These are phyloP conservation scores for Gonioctena quinquepunctata DNA, from an alignment of 1,140 invertebrate genomes.

Conservation along the genomic window DNA sequence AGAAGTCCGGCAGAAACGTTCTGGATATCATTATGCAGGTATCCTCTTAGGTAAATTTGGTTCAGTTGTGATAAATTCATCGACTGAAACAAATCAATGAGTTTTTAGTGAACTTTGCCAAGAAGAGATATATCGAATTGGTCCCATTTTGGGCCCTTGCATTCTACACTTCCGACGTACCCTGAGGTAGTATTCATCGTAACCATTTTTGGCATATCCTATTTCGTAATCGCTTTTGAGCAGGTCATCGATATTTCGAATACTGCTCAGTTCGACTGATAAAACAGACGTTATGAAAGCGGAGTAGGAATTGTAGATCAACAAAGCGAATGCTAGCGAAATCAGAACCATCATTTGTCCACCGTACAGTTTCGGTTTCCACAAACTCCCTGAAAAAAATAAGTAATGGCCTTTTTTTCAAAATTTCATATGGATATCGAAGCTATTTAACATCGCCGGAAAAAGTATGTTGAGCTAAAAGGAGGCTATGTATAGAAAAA, in stretches of 20 bases:
- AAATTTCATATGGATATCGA: no score
- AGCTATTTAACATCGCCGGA: no score
- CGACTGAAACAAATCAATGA: conserved; percentile 22
- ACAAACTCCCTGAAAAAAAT: conserved; percentile 62
- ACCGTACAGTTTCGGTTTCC: conserved; percentile 61
- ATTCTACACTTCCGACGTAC: conserved; percentile 36
- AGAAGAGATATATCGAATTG: neutral
- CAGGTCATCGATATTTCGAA: conserved; percentile 63
- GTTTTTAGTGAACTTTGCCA: neutral
- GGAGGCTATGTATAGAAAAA: no score
- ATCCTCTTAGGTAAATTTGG: conserved; percentile 40
- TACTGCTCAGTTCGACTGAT: conserved; percentile 63
- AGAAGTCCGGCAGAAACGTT: conserved; percentile 37
- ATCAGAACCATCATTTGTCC: conserved; percentile 63
- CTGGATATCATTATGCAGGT: conserved; percentile 30
- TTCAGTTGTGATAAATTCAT: conserved; percentile 32
- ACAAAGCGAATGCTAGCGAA: conserved; percentile 60
- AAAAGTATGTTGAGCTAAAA: no score
- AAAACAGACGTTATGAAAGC: conserved; percentile 65
- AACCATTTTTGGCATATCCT: conserved; percentile 61
- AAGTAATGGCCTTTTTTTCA: no score
- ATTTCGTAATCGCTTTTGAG: conserved; percentile 63
- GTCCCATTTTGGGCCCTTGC: neutral
- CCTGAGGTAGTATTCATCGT: conserved; percentile 59
- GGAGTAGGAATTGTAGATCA: conserved; percentile 61